A percentile compares a stretch with the other conserved stretches of the same genome.
Conservation (phyloP, 2,888 invertebrate genomes). For the Corbicula japonica region DNA sequence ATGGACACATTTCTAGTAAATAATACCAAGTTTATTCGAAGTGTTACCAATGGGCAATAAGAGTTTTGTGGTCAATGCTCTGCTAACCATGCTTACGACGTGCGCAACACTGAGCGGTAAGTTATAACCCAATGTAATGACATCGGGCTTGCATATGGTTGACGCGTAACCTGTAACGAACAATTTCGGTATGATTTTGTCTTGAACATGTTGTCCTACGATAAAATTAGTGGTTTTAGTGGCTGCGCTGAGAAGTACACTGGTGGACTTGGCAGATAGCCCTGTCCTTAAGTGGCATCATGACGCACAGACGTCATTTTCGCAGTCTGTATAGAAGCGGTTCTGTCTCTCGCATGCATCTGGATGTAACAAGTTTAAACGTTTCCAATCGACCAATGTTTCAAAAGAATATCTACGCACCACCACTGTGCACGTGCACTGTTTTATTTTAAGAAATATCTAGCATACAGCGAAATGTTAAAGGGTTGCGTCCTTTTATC, state of each 20-base stretch:
- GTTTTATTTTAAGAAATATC: too few species aligned
- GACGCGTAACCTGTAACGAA: conserved; percentile 17
- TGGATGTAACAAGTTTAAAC: not conserved
- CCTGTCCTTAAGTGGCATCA: conserved; percentile 19
- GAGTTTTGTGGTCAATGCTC: conserved; percentile 3
- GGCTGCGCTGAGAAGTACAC: conserved; percentile 15
- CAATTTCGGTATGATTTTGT: conserved; percentile 13
- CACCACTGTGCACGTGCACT: too few species aligned
- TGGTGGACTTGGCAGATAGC: conserved; percentile 15
- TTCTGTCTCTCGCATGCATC: not conserved
- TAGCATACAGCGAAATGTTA: not conserved
- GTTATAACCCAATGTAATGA: conserved; percentile 19
- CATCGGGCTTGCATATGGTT: conserved; percentile 16
- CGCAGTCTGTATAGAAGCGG: conserved; percentile 9
- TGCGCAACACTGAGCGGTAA: conserved; percentile 17
- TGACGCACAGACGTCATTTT: conserved; percentile 13
- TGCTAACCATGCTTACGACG: conserved; percentile 18
- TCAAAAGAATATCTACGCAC: too few species aligned
- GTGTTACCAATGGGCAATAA: conserved; percentile 11
- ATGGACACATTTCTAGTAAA: too few species aligned
- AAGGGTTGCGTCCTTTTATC: not conserved
- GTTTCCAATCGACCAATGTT: not conserved
- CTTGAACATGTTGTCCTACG: conserved; percentile 5
- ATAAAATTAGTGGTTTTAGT: conserved; percentile 10
- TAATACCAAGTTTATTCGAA: too few species aligned